phyloP scores from a whole-genome alignment of 1,140 invertebrate genomes.

The Drosophila kanapiae region DNA sequence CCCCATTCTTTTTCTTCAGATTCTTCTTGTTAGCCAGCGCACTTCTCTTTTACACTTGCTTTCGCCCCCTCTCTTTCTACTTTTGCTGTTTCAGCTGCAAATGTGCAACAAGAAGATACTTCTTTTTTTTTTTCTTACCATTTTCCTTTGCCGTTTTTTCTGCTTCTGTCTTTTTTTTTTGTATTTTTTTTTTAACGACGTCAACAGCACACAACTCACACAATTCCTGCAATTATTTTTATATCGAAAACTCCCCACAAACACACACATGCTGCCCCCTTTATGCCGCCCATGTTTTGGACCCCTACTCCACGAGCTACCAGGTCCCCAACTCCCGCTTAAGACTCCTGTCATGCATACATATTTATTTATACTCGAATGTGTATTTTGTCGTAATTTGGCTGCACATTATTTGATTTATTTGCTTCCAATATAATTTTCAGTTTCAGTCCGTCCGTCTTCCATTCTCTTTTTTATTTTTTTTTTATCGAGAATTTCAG shows the following conservation, averaged over 20 bases:
- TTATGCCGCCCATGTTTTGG: background rate
- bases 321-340: slow-evolving; percentile 21
- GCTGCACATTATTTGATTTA: slow-evolving; percentile 80
- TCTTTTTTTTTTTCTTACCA: slow-evolving; percentile 38
- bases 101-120: slow-evolving; percentile 63
- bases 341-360: slow-evolving; percentile 64
- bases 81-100: slow-evolving; percentile 78
- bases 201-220: slow-evolving; percentile 61
- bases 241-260: slow-evolving; percentile 70
- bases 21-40: slow-evolving; percentile 45
- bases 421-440: slow-evolving; percentile 78
- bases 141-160: slow-evolving; percentile 24
- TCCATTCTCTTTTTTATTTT: slow-evolving; percentile 42
- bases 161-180: slow-evolving; percentile 12
- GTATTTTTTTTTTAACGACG: slow-evolving; percentile 46
- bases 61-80: slow-evolving; percentile 11
- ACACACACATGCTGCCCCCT: slow-evolving; percentile 30
- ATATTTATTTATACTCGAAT: slow-evolving; percentile 66
- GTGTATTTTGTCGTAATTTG: slow-evolving; percentile 79
- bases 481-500: slow-evolving; percentile 70
- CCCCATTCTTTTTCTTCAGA: slow-evolving; percentile 33
- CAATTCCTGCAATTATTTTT: slow-evolving; percentile 83
- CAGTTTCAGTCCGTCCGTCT: slow-evolving; percentile 27
- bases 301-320: background rate
- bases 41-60: slow-evolving; percentile 52